Percentiles rank a stretch among this genome's conserved stretches.
phyloP scores from a whole-genome alignment of 2,888 invertebrate species.

The Hyles lineata region DNA sequence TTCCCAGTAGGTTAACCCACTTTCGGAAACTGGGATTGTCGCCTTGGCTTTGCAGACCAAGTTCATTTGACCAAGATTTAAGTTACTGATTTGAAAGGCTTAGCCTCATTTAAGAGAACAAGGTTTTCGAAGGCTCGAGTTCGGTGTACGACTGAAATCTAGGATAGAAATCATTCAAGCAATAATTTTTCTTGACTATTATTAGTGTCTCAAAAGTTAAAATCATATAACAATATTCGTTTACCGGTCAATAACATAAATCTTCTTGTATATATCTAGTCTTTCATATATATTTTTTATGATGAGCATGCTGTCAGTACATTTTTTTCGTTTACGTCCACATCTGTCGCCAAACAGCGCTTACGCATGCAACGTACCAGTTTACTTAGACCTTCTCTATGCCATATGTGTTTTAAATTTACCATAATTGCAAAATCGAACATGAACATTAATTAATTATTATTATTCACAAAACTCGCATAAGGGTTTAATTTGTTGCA shows the following conservation, averaged over 20 bases:
- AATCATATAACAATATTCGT: too few relatives aligned
- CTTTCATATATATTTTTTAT: neutral
- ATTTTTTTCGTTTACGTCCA: slow-evolving; percentile 75
- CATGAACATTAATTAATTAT: too few relatives aligned
- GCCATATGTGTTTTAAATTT: slow-evolving; percentile 14
- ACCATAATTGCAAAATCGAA: slow-evolving; percentile 16
- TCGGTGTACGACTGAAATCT: neutral
- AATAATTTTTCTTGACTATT: too few relatives aligned
- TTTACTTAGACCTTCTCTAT: slow-evolving; percentile 40
- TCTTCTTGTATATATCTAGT: too few relatives aligned
- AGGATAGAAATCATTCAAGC: too few relatives aligned
- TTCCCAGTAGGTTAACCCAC: slow-evolving; percentile 22
- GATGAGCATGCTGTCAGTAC: slow-evolving; percentile 57
- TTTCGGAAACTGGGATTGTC: slow-evolving; percentile 24
- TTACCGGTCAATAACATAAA: too few relatives aligned
- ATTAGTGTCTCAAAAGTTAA: too few relatives aligned
- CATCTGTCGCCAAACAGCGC: slow-evolving; percentile 80
- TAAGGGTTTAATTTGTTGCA: too few relatives aligned
- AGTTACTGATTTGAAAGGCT: slow-evolving; percentile 31
- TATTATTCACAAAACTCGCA: too few relatives aligned
- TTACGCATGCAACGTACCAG: slow-evolving; percentile 60
- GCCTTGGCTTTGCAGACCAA: slow-evolving; percentile 17
- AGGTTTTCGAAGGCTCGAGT: slow-evolving; percentile 18
- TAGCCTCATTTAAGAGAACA: slow-evolving; percentile 15
- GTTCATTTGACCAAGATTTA: slow-evolving; percentile 29